A percentile compares a stretch with the other conserved stretches of the same genome.
Conservation (phyloP, 2,888 invertebrate species). For the Julus scandinavius region DNA sequence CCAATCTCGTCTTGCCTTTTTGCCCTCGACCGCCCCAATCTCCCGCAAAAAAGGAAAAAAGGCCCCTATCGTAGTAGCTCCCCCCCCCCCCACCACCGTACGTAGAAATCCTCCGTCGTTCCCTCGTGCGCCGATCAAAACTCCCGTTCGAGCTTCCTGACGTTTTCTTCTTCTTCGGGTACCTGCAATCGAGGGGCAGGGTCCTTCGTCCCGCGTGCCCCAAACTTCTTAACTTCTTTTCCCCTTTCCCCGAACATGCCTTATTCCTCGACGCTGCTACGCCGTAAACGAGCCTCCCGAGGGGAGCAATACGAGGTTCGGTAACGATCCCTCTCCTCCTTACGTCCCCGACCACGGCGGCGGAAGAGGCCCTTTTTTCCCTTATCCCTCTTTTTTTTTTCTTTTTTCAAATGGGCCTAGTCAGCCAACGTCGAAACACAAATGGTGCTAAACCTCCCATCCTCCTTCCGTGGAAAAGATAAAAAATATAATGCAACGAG, state of each 20-base stretch:
- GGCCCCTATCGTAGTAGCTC: no score
- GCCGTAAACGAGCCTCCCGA: not conserved
- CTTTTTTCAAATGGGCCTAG: not conserved
- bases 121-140: not conserved
- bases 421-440: not conserved
- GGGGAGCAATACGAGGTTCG: conserved; percentile 2
- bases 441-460: not conserved
- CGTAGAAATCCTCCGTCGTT: no score
- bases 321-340: not conserved
- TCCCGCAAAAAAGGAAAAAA: no score
- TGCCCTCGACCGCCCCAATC: no score
- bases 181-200: not conserved
- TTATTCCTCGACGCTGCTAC: not conserved
- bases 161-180: not conserved
- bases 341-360: not conserved
- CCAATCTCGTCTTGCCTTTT: no score
- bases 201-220: no score
- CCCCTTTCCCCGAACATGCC: not conserved
- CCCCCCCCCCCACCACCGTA: no score
- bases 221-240: no score
- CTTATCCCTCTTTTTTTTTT: not conserved
- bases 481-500: not conserved
- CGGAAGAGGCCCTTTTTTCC: not conserved
- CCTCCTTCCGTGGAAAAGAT: not conserved
- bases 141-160: not conserved